phyloP scores from a whole-genome alignment of 2,797 vertebrate genomes.

The Scyliorhinus canicula region DNA sequence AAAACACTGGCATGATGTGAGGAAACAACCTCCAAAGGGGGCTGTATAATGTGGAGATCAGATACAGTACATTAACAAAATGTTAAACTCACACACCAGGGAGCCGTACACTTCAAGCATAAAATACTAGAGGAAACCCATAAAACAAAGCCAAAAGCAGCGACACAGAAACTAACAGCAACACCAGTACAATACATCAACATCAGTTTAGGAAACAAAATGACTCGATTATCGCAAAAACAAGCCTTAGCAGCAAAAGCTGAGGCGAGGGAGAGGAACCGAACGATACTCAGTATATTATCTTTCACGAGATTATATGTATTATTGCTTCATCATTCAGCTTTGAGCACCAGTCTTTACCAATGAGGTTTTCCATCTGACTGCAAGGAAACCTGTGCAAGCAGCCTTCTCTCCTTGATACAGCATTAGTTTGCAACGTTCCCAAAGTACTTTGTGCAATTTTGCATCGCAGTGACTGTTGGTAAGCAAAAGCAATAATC shows the following conservation, averaged over 20 bases:
- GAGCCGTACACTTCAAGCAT: conserved; percentile 22
- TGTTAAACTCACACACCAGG: conserved; percentile 22
- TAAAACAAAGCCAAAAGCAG: conserved; percentile 18
- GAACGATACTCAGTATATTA: neutral
- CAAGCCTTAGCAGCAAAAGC: neutral
- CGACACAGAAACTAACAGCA: neutral
- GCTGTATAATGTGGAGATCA: neutral
- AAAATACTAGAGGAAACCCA: neutral
- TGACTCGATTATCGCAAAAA: neutral
- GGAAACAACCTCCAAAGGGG: conserved; percentile 17
- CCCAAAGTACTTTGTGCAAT: neutral
- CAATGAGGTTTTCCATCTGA: neutral
- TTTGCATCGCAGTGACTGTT: neutral
- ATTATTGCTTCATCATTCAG: neutral
- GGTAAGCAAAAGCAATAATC: neutral
- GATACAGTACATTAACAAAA: conserved; percentile 12
- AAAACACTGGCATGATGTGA: conserved; percentile 9
- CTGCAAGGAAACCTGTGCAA: neutral
- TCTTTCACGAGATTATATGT: neutral
- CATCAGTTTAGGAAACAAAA: conserved; percentile 15
- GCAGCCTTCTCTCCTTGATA: too few relatives aligned
- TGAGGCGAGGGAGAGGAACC: neutral
- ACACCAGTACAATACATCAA: conserved; percentile 2
- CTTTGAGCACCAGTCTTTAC: neutral
- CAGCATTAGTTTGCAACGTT: neutral